A percentile compares a stretch with the other conserved stretches of the same genome.
These are phyloP conservation scores for Turnix velox DNA, from an alignment of 2,113 vertebrate genomes.

Conservation along the genomic window DNA sequence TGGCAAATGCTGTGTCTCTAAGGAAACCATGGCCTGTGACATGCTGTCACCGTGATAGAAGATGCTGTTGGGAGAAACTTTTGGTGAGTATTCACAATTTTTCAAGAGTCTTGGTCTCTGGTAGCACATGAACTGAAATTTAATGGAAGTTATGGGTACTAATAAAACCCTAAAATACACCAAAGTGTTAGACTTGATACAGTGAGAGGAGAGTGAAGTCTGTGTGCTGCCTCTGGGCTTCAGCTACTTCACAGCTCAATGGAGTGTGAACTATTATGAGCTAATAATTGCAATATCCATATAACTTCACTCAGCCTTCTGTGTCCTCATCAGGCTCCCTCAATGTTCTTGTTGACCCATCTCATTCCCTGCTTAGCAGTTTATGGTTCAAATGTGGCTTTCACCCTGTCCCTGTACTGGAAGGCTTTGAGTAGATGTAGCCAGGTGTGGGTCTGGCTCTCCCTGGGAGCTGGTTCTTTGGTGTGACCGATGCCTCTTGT, in stretches of 20 bases:
- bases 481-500: background rate
- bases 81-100: background rate
- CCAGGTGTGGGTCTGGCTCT: background rate
- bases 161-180: background rate
- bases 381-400: background rate
- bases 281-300: background rate
- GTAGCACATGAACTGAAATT: background rate
- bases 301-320: background rate
- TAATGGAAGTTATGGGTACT: background rate
- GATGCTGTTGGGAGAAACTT: background rate
- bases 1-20: background rate
- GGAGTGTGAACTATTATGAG: background rate
- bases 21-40: background rate
- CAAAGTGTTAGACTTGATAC: background rate
- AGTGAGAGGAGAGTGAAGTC: background rate
- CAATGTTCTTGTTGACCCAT: background rate
- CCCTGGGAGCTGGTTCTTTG: background rate
- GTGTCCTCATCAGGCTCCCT: background rate
- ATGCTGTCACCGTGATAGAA: background rate
- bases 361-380: background rate
- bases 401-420: background rate
- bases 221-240: background rate
- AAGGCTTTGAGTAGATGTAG: background rate
- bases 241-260: background rate
- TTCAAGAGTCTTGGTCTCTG: background rate